Percentiles rank a stretch among this genome's conserved stretches.
Evolutionary conservation across 2,797 vertebrate species (phyloP).

Genomic region (Sandelia bainsii): DNA sequence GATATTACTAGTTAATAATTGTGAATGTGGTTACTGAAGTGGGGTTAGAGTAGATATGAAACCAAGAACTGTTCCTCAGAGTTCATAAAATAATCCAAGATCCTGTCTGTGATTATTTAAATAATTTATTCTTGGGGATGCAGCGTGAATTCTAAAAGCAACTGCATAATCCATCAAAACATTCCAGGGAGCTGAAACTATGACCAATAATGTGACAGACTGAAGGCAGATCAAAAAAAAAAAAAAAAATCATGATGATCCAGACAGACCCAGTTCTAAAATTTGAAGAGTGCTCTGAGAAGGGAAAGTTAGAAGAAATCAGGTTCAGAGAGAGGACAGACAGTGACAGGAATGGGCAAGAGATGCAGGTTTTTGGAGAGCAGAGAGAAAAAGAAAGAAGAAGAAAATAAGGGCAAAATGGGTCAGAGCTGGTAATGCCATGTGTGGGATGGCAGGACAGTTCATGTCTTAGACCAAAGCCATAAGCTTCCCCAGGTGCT

Average conservation of each 20-base stretch:
- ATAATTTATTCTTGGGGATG: background rate
- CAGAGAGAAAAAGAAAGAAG: conserved; percentile 14
- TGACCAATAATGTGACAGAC: conserved; percentile 18
- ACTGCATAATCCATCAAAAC: conserved; percentile 17
- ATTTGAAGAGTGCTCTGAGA: background rate
- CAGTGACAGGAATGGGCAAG: conserved; percentile 7
- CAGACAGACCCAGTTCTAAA: conserved; percentile 19
- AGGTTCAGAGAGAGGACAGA: conserved; percentile 11
- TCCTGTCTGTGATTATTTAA: background rate
- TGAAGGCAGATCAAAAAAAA: conserved; percentile 26
- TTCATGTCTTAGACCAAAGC: conserved; percentile 44
- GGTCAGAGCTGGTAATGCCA: conserved; percentile 56
- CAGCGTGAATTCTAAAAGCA: conserved; percentile 1
- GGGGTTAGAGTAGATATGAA: conserved; percentile 5
- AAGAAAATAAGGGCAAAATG: conserved; percentile 27
- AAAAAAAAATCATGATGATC: conserved; percentile 8
- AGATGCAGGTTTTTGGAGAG: conserved; percentile 27
- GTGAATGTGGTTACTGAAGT: conserved; percentile 7
- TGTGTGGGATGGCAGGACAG: conserved; percentile 35
- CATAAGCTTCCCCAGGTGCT: conserved; percentile 59
- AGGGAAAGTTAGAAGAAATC: conserved; percentile 1
- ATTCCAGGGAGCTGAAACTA: background rate
- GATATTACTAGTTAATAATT: conserved; percentile 55
- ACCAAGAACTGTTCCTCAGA: conserved; percentile 11
- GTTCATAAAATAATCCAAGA: background rate